Conservation (phyloP, 92 coral and sea anemone genomes). For the Epizoanthus illoricatus region DNA sequence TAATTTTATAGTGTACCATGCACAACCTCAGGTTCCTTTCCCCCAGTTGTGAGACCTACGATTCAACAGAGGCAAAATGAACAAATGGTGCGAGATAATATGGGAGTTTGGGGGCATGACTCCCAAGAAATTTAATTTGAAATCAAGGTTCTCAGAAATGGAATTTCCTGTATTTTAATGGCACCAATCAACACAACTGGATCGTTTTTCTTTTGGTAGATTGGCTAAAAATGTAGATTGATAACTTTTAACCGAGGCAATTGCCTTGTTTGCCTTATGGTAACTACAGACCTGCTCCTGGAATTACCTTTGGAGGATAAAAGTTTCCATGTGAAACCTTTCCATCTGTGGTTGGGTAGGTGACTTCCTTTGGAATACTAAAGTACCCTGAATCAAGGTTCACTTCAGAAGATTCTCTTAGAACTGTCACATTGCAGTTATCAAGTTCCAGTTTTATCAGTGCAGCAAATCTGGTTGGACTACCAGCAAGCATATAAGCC, state of each 20-base stretch:
- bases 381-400: slow-evolving; percentile 64
- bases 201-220: no score
- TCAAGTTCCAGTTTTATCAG: slow-evolving; percentile 67
- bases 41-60: no score
- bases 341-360: slow-evolving; percentile 73
- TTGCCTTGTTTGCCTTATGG: neutral
- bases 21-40: no score
- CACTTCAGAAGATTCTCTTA: slow-evolving; percentile 57
- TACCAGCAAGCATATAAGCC: slow-evolving; percentile 69
- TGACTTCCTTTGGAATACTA: slow-evolving; percentile 71
- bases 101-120: no score
- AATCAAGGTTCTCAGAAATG: neutral
- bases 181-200: neutral
- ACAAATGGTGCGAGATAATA: no score
- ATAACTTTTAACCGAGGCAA: no score
- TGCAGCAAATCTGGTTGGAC: slow-evolving; percentile 61
- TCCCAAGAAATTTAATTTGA: no score
- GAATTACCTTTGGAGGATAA: slow-evolving; percentile 82
- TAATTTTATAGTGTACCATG: no score
- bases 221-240: neutral
- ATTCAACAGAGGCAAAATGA: no score
- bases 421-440: slow-evolving; percentile 51
- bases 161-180: neutral
- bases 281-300: neutral
- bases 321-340: slow-evolving; percentile 75